A percentile compares a stretch with the other conserved stretches of the same genome.
Evolutionary conservation across 2,888 invertebrate genomes (phyloP).

Genomic region (Drosophila stalkeri): DNA sequence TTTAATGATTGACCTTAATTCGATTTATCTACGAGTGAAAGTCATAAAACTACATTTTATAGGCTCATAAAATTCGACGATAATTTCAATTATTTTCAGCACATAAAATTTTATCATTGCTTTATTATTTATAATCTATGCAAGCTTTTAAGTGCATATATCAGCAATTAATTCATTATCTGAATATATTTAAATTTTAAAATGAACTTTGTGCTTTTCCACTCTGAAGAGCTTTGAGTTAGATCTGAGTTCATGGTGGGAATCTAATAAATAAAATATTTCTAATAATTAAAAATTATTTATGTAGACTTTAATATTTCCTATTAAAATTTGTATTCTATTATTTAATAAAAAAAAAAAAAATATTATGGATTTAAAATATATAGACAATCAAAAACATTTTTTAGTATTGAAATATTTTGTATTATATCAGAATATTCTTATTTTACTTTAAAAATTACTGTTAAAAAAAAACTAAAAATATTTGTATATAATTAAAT

Average conservation of each 20-base stretch:
- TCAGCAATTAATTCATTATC: background rate
- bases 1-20: conserved; percentile 6
- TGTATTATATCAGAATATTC: too few species aligned
- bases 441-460: too few species aligned
- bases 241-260: background rate
- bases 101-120: background rate
- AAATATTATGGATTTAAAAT: too few species aligned
- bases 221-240: background rate
- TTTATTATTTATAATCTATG: background rate
- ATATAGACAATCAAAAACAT: too few species aligned
- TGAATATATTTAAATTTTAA: background rate
- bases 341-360: too few species aligned
- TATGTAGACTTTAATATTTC: background rate
- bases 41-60: conserved; percentile 13
- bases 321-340: too few species aligned
- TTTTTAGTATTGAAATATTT: too few species aligned
- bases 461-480: too few species aligned
- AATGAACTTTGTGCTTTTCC: background rate
- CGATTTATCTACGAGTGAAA: conserved; percentile 4
- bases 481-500: too few species aligned
- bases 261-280: background rate
- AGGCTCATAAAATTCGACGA: background rate
- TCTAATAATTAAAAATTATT: too few species aligned
- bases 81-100: conserved; percentile 3
- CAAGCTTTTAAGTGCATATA: background rate